Evolutionary conservation across 2,797 vertebrate species (phyloP), one percentile per base, ranked within the genome.

Genomic region (Chaunax sp.): DNA sequence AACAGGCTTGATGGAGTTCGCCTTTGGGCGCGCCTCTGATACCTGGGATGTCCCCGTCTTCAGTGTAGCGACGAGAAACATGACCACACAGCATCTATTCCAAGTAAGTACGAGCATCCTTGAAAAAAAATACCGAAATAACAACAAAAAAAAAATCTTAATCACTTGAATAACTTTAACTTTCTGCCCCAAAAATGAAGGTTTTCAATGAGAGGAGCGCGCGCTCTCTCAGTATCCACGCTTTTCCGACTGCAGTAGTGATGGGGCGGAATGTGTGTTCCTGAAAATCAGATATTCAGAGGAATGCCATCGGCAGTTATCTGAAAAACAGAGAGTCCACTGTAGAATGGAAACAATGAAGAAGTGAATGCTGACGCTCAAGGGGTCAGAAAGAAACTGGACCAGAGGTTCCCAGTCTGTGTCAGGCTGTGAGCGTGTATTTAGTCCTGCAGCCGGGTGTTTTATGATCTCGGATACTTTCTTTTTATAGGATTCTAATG

Each of bases 1-100:
- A 77, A 91, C 91, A n/a, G 96, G 94, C 88, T 96, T 97, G 94
- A 99, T 99, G 86, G 96, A 95, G 94, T 99, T 99, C 85, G 93
- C 94, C 86, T 96, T 97, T 53, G 96, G 92, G 79, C 94, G 92
- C 81, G 91, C 89, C 87, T 95, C 95, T 41, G 86, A 79, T 70
- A 92, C 91, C 87, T 96, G 96, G 69, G 94, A 92, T 83, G 95
- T 94, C 86, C 93, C 95, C 86, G 94, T 94, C 90, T 95, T 92
- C 85, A 97, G 89, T 46, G 94, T 85, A 59, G 95, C 94, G 78
- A 95, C 90, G 77, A 98, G 92, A 81, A 97, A 90, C 87, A 96
- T 85, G 78, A 97, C 85, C 84, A 91, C 92, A 86, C 95, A 95
- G 88, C 94, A 92, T 84, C 94, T 94, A 93, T 90, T 94, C 94